Base-by-base conservation (phyloP, 2,113 vertebrate species). In the Oryzias javanicus region DNA sequence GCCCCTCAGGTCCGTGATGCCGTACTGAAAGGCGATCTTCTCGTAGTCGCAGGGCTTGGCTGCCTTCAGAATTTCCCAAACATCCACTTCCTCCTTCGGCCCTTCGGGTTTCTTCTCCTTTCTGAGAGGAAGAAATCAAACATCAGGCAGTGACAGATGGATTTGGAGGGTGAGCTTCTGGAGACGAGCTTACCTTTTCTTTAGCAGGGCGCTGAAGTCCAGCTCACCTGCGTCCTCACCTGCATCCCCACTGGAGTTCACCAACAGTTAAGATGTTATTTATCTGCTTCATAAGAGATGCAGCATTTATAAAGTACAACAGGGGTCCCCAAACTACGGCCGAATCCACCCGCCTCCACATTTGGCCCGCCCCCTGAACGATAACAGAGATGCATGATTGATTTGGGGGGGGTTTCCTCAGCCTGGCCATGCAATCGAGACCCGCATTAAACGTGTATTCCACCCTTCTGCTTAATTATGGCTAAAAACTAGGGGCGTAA, bases 21-120 rank as follows among this genome's bases (percentile, higher is more conserved):
- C 96, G 0, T 97, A 95, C 83, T 98, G 81, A 50, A 98, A 96
- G 68, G 95, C 94, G 0, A 98, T 97, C 70, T 89, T 93, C 90
- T 98, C 96, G 0, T 93, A 97, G 80, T 98, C 96, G 3, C 95
- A 95, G 55, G 95, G 94, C 79, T 94, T 95, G 0, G 95, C 95
- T 0, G 69, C 88, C 80, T 96, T 94, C 56, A 98, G 72, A 79
- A 97, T 93, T 12, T 94, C 93, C 80, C 95, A 93, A 16, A 96
- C 94, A 1, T 96, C 94, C 45, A 91, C 89, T 0, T 95, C 90
- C 0, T 91, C 90, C 0, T 88, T 85, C 0, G 78, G 72, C 1
- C 84, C 90, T 20, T 91, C 76, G 19, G 89, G 86, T 71, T 91
- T 92, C 75, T 83, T 92, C 74, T 90, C 86, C 81, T 64, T 71